Evolutionary conservation across 2,113 vertebrate genomes (phyloP), one percentile per base, ranked within the genome.

Genomic region (Lucifuga dentata): DNA sequence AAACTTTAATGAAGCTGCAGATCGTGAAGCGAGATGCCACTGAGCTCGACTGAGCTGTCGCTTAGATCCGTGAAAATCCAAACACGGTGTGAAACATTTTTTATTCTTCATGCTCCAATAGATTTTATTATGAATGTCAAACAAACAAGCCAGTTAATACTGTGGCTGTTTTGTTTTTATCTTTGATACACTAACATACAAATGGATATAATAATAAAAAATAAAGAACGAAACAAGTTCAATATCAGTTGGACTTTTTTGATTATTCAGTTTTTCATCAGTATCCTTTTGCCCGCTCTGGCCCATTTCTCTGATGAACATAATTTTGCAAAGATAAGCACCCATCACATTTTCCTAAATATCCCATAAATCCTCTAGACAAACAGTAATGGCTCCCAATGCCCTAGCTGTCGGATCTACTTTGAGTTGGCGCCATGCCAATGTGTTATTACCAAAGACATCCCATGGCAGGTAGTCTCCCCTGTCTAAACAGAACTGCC

Each of bases 351-450:
- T 88, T 81, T 73, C 68, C 77, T 82, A 85, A 91, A 91, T 80
- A 83, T 80, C 56, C 45, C 72, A 85, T 88, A 88, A 89, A 88
- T 86, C 78, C 85, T 81, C 58, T 36, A 67, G 89, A 91, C 90
- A 89, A 85, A 85, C 86, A 66, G 68, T 88, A 89, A 92, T 89
- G 76, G 80, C 57, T 85, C 73, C 63, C 58, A 45, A 26, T 81
- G 77, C 80, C 80, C 85, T 73, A 56, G 75, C 89, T 90, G 91
- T 92, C 90, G 88, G 68, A 73, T 85, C 73, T 73, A 45, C 66
- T 93, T 91, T 91, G 78, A 84, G 43, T 67, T 86, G 81, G 63
- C 73, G 73, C 51, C 29, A 63, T 61, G 78, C 85, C 77, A 73
- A 57, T 29, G 70, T 10, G 11, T 61, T 76, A 82, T 87, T 86